Evolutionary conservation across 2,113 vertebrate species (phyloP), one percentile per base, ranked within the genome.

Genomic region (Cygnus buccinator): DNA sequence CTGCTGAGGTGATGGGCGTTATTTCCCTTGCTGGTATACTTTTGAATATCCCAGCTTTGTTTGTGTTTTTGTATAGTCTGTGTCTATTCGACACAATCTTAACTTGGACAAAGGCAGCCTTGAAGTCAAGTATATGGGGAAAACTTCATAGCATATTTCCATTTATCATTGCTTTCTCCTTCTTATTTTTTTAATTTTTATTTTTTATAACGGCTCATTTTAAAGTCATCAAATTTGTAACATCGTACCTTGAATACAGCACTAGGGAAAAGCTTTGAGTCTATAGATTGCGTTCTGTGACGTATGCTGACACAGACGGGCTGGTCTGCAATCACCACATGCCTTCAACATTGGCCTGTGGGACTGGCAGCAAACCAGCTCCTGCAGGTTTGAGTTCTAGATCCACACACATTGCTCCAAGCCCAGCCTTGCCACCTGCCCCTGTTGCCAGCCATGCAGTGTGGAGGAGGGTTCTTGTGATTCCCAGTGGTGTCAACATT

Each of bases 341-440:
- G 44, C 70, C 66, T 91, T 62, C 59, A 61, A 13, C 46, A 8
- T 5, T 70, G 59, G 12, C 71, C 61, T 46, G n/a, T 58, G 67
- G 61, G 46, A 15, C 72, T 94, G 94, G 85, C 90, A 95, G 83
- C 68, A 84, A 67, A 77, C 14, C 67, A 93, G 33, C 58, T 85
- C 50, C 61, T 88, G 58, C 68, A 81, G 86, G 20, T 59, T 46
- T 50, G 54, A 71, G 82, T 52, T 90, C 37, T 70, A 48, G 46
- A 55, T 58, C 18, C 41, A 6, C 3, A 0, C 18, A 0, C 18
- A 2, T 19, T 57, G 48, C 62, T 91, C 28, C 44, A 43, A 79
- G 70, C 74, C 62, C 66, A 84, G 77, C 55, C 58, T 70, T 55
- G n/a, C 52, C 78, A 74, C 62, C 77, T 58, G 58, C 48, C 57